Evolutionary conservation across 2,888 invertebrate species (phyloP).

Genomic region (Rosalia funebris): DNA sequence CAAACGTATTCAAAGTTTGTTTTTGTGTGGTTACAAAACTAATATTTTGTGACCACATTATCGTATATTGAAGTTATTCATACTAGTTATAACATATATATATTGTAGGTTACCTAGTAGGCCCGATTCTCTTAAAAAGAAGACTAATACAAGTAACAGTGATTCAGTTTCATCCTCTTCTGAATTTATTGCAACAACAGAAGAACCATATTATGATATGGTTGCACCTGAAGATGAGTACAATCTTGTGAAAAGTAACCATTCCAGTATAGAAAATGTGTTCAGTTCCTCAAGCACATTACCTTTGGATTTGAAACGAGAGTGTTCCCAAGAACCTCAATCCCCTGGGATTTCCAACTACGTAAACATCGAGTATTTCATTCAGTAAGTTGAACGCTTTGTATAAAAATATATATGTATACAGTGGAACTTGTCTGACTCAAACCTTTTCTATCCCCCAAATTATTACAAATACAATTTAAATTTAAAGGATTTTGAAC

Average conservation of each 20-base stretch:
- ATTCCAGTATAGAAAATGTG: constrained; percentile 75
- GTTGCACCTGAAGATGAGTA: constrained; percentile 71
- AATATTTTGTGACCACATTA: no score
- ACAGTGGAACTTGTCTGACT: no score
- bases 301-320: constrained; percentile 65
- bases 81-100: no score
- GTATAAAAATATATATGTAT: no score
- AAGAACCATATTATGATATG: constrained; percentile 79
- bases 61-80: no score
- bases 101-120: constrained; percentile 53
- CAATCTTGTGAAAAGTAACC: constrained; percentile 62
- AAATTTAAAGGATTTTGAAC: no score
- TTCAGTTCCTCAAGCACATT: constrained; percentile 71
- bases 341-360: constrained; percentile 88
- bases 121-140: constrained; percentile 50
- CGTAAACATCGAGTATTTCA: constrained; percentile 92
- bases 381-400: constrained; percentile 76
- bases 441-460: no score
- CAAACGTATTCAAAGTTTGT: no score
- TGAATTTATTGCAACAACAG: constrained; percentile 68
- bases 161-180: constrained; percentile 67
- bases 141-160: constrained; percentile 60
- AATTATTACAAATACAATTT: no score
- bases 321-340: constrained; percentile 72
- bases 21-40: no score